Conservation (phyloP, 2,113 vertebrate species). For the Pelodiscus sinensis region DNA sequence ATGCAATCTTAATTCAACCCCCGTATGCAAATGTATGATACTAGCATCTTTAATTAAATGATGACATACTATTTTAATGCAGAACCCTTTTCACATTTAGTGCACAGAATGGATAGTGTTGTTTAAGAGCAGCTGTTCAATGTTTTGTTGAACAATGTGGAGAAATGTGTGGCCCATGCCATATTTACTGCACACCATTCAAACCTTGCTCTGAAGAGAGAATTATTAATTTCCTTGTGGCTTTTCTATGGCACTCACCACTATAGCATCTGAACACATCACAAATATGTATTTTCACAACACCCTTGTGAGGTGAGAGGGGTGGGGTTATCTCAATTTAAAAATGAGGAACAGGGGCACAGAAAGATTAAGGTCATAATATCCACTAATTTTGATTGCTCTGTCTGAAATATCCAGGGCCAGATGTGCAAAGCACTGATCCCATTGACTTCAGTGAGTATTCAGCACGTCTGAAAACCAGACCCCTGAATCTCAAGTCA, state of each 20-base stretch:
- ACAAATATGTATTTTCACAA: not conserved
- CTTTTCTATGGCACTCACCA: not conserved
- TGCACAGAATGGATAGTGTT: not conserved
- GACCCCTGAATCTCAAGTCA: not conserved
- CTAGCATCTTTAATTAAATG: not conserved
- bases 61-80: not conserved
- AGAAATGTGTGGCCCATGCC: not conserved
- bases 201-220: not conserved
- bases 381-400: not conserved
- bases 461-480: too few species aligned
- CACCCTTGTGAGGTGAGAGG: not conserved
- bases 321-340: not conserved
- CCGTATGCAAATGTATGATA: not conserved
- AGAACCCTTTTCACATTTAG: not conserved
- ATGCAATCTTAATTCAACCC: not conserved
- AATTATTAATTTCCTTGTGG: not conserved
- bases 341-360: not conserved
- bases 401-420: not conserved
- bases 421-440: not conserved
- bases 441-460: not conserved
- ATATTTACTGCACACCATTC: not conserved
- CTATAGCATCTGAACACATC: not conserved
- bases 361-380: not conserved
- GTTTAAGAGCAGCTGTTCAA: not conserved
- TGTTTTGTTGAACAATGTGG: not conserved